A percentile compares a stretch with the other conserved stretches of the same genome.
phyloP scores from a whole-genome alignment of 2,113 vertebrate species.

The Centropus bengalensis region DNA sequence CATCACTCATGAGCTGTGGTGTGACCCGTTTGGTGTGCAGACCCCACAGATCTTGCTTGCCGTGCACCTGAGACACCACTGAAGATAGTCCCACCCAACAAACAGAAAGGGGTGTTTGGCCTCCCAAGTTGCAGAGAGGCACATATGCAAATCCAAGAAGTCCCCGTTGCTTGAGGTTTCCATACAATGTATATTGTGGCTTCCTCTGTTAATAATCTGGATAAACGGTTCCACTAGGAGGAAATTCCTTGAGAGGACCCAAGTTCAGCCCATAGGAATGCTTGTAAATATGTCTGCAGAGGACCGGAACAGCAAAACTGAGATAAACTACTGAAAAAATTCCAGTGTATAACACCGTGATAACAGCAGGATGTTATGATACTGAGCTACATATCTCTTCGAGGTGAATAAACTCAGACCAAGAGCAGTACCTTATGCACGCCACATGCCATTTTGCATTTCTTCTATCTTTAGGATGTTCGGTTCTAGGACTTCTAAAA shows the following conservation, averaged over 20 bases:
- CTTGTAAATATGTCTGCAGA: not conserved
- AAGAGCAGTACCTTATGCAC: not conserved
- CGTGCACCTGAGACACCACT: not conserved
- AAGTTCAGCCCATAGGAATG: not conserved
- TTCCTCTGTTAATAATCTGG: not conserved
- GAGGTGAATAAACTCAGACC: not conserved
- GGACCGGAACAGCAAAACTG: not conserved
- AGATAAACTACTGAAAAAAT: not conserved
- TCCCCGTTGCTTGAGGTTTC: not conserved
- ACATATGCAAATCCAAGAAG: not conserved
- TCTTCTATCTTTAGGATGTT: not conserved
- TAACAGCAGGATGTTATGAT: not conserved
- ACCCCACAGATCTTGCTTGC: not conserved
- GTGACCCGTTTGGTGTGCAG: not conserved
- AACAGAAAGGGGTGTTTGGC: not conserved
- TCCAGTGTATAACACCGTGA: rapidly evolving
- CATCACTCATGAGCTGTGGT: rapidly evolving
- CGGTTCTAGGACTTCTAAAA: not conserved
- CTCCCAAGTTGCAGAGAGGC: not conserved
- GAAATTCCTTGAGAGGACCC: not conserved
- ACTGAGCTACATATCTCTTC: not conserved
- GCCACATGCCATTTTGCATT: not conserved
- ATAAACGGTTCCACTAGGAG: not conserved
- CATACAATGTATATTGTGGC: not conserved
- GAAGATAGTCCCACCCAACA: not conserved